phyloP scores from a whole-genome alignment of 1,140 invertebrate species.

The Neocloeon triangulifer region DNA sequence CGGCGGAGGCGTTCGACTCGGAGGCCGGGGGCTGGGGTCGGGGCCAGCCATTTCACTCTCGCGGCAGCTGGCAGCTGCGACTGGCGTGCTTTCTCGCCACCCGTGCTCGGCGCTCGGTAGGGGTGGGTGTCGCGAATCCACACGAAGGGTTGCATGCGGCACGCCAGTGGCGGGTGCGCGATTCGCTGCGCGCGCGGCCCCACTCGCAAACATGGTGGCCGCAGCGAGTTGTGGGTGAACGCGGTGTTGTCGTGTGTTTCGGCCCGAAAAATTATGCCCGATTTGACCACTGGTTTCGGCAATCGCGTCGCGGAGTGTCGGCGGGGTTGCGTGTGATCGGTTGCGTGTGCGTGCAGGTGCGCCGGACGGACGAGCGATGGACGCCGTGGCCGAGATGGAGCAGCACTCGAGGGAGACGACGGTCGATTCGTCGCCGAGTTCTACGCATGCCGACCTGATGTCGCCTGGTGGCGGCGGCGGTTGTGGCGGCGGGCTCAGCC shows the following conservation, averaged over 20 bases:
- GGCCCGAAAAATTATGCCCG: too few species aligned
- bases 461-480: slow-evolving; percentile 16
- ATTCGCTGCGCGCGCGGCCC: slow-evolving; percentile 8
- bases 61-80: slow-evolving; percentile 2
- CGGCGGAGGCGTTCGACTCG: background rate
- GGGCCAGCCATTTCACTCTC: too few species aligned
- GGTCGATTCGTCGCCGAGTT: slow-evolving; percentile 25
- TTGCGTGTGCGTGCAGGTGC: too few species aligned
- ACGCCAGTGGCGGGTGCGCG: slow-evolving; percentile 8
- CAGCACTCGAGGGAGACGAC: slow-evolving; percentile 28
- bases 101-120: background rate
- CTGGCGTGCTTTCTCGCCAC: background rate
- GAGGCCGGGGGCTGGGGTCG: slow-evolving; percentile 1
- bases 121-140: background rate
- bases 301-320: background rate
- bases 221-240: too few species aligned
- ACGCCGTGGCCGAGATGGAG: slow-evolving; percentile 38
- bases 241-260: too few species aligned
- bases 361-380: slow-evolving; percentile 27
- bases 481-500: slow-evolving; percentile 8
- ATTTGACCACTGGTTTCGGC: too few species aligned
- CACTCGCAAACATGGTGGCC: slow-evolving; percentile 11
- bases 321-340: background rate
- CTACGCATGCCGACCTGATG: slow-evolving; percentile 26
- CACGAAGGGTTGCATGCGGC: background rate